Evolutionary conservation across 2,888 invertebrate species (phyloP).

Genomic region (Drosophila longiperda): DNA sequence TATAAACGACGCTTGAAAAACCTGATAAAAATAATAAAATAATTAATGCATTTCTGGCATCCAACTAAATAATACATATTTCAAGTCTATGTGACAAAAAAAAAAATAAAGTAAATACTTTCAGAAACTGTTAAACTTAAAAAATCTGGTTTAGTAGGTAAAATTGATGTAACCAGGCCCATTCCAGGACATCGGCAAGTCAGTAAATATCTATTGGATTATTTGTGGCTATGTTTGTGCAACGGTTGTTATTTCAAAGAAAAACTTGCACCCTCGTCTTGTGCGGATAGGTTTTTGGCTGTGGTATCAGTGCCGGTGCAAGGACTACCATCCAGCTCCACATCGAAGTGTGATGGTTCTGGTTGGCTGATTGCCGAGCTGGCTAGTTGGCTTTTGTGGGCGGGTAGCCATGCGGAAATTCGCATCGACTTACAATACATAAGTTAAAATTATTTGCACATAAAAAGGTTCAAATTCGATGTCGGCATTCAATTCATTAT

Average conservation of each 20-base stretch:
- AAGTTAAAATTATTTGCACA: slow-evolving; percentile 73
- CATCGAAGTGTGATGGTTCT: slow-evolving; percentile 10
- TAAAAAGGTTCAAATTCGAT: slow-evolving; percentile 71
- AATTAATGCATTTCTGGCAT: background rate
- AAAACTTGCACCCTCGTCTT: slow-evolving; percentile 62
- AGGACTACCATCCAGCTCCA: background rate
- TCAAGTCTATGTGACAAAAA: background rate
- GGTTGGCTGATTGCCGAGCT: slow-evolving; percentile 22
- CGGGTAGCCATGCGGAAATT: slow-evolving; percentile 61
- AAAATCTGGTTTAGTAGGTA: background rate
- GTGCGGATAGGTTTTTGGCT: slow-evolving; percentile 19
- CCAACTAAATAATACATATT: background rate
- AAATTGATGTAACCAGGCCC: background rate
- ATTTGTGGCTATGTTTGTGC: slow-evolving; percentile 25
- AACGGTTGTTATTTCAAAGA: slow-evolving; percentile 66
- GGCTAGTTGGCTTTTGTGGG: slow-evolving; percentile 44
- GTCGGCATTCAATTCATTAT: slow-evolving; percentile 68
- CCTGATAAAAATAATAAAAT: background rate
- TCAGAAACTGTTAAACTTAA: background rate
- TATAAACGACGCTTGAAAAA: slow-evolving; percentile 3
- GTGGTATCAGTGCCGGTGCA: background rate
- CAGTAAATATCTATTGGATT: background rate
- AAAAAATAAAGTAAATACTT: background rate
- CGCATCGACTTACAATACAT: slow-evolving; percentile 45
- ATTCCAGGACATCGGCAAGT: slow-evolving; percentile 17